Evolutionary conservation across 2,888 invertebrate genomes (phyloP).

Genomic region (Tenthredo amoena): DNA sequence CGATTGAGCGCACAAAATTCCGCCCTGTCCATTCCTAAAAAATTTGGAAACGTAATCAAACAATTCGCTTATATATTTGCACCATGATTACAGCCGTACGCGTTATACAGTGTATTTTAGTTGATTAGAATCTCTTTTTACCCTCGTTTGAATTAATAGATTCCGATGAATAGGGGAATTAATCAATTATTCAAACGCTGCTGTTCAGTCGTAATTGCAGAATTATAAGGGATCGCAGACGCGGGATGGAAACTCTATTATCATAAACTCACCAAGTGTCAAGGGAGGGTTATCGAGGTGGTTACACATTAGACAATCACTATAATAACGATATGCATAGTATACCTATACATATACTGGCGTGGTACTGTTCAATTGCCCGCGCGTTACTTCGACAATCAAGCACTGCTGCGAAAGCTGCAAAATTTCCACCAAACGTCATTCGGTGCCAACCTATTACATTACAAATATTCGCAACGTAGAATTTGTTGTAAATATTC

Average conservation of each 20-base stretch:
- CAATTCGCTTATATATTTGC: neutral
- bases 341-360: too few species aligned
- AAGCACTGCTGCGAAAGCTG: neutral
- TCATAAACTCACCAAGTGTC: conserved; percentile 28
- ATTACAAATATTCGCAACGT: neutral
- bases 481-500: neutral
- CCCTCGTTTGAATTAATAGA: conserved; percentile 13
- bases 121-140: conserved; percentile 28
- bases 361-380: neutral
- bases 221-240: conserved; percentile 13
- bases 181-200: conserved; percentile 21
- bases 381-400: neutral
- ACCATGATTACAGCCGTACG: neutral
- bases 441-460: neutral
- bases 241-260: neutral
- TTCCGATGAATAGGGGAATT: conserved; percentile 5
- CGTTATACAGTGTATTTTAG: neutral
- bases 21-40: neutral
- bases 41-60: neutral
- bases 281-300: conserved; percentile 30
- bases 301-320: conserved; percentile 14
- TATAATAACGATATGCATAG: conserved; percentile 15
- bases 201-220: conserved; percentile 23
- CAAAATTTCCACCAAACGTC: neutral
- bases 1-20: neutral